These are phyloP conservation scores for Neoarius graeffei DNA, from an alignment of 2,113 vertebrate genomes.

Conservation along the genomic window DNA sequence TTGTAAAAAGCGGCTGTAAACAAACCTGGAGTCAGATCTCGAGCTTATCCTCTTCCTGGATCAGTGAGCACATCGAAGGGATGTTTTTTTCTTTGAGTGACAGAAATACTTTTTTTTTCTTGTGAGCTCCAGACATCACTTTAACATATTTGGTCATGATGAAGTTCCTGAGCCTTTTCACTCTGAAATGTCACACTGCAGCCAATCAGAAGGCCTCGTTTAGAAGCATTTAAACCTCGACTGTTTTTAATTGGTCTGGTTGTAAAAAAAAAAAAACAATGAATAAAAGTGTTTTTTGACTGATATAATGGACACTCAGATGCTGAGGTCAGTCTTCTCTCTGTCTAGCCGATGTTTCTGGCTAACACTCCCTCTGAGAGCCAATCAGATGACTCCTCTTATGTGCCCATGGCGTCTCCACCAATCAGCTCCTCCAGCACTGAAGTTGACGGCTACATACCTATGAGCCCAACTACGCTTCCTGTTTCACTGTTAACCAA, in stretches of 20 bases:
- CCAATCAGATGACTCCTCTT: slow-evolving; percentile 76
- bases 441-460: slow-evolving; percentile 85
- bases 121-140: too few relatives aligned
- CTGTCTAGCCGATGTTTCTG: slow-evolving; percentile 52
- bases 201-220: background rate
- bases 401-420: slow-evolving; percentile 84
- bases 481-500: slow-evolving; percentile 61
- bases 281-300: background rate
- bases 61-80: too few relatives aligned
- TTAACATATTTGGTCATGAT: too few relatives aligned
- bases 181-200: background rate
- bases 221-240: background rate
- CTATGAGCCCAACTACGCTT: slow-evolving; percentile 82
- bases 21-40: too few relatives aligned
- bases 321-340: background rate
- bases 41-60: too few relatives aligned
- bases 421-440: slow-evolving; percentile 56
- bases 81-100: too few relatives aligned
- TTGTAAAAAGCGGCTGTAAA: too few relatives aligned
- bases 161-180: background rate
- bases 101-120: too few relatives aligned
- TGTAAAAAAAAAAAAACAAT: background rate
- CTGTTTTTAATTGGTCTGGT: background rate
- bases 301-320: background rate
- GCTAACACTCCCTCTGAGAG: slow-evolving; percentile 25